Conservation (phyloP, 2,797 vertebrate species). For the Phataginus tricuspis region DNA sequence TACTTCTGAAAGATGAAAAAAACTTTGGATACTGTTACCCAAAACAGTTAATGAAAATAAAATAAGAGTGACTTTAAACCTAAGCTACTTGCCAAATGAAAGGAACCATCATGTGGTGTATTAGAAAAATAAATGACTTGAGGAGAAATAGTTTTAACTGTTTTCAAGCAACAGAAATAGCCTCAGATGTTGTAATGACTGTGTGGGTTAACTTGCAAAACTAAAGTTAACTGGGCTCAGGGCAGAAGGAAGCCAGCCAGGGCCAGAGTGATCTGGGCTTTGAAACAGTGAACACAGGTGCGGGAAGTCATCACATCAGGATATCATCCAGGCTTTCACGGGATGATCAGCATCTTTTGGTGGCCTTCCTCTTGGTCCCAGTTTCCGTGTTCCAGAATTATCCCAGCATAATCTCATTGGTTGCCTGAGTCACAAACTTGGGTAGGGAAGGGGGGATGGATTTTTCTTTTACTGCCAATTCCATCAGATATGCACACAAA, state of each 20-base stretch:
- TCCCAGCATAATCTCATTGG: neutral
- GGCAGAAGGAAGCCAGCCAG: neutral
- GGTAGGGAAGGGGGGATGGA: accelerated
- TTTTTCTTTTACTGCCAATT: neutral
- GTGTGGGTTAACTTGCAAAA: neutral
- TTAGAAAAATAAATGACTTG: neutral
- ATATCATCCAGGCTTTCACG: neutral
- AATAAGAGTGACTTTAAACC: neutral
- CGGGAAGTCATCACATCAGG: neutral
- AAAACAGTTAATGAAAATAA: neutral
- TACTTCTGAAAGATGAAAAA: neutral
- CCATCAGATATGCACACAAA: neutral
- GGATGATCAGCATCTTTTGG: no score
- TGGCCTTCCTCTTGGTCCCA: neutral
- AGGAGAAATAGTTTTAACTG: neutral
- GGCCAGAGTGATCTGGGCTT: accelerated
- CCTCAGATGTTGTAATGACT: neutral
- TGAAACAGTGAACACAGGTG: neutral
- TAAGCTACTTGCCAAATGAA: neutral
- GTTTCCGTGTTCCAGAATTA: neutral
- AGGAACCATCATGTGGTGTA: neutral
- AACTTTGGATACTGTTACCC: neutral
- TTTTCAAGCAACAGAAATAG: neutral
- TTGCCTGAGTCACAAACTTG: neutral
- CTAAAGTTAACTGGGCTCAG: neutral